phyloP scores from a whole-genome alignment of 1,140 invertebrate species.

The Eurytemora carolleeae region DNA sequence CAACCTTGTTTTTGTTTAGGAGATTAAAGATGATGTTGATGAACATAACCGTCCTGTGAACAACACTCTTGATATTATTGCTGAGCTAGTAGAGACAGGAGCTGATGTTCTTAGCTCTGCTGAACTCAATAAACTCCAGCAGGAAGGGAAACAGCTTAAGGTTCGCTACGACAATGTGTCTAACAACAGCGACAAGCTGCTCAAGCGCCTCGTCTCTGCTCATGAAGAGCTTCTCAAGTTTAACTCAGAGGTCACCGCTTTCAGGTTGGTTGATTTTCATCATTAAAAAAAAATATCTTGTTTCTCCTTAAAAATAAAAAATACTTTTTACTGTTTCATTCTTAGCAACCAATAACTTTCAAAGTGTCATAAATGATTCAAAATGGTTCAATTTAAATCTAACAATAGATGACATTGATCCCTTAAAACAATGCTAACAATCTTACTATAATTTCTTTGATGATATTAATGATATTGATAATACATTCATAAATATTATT shows the following conservation, averaged over 20 bases:
- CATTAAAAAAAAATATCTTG: too few species aligned
- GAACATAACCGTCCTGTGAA: conserved; percentile 61
- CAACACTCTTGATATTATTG: conserved; percentile 69
- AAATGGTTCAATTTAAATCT: too few species aligned
- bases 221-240: conserved; percentile 72
- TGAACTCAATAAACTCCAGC: conserved; percentile 64
- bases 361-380: too few species aligned
- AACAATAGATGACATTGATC: too few species aligned
- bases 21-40: conserved; percentile 74
- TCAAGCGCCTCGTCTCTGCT: conserved; percentile 50
- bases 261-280: too few species aligned
- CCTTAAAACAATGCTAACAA: too few species aligned
- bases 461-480: too few species aligned
- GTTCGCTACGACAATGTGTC: conserved; percentile 57
- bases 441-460: too few species aligned
- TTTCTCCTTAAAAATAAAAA: too few species aligned
- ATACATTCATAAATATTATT: background rate
- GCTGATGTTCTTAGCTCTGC: conserved; percentile 70
- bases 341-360: too few species aligned
- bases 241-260: conserved; percentile 32
- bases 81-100: conserved; percentile 68
- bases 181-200: conserved; percentile 52
- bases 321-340: too few species aligned
- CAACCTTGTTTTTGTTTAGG: conserved; percentile 33
- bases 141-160: conserved; percentile 57